Evolutionary conservation across 2,888 invertebrate species (phyloP), one percentile per base, ranked within the genome.

Genomic region (Dastarcus helophoroides): DNA sequence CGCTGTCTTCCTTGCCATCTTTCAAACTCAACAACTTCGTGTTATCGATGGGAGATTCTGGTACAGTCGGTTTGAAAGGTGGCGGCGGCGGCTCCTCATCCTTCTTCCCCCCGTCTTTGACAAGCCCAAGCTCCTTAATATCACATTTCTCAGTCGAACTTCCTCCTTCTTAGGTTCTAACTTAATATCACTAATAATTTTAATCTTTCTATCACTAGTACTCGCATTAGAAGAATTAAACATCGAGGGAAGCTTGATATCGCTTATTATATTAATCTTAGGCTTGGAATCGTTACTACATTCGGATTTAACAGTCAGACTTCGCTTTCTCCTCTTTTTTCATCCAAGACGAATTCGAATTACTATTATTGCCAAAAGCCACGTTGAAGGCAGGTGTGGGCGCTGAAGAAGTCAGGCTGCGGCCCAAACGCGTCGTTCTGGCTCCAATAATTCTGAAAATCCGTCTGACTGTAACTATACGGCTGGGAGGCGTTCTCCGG

Each of bases 1-100:
- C 83, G 48, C 81, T 80, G 43, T 80, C 83, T 54, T 80, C 79
- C 54, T 76, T 78, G 0, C 65, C 60, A 30, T 50, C 52, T 29
- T 40, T 48, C 9, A 33, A 29, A 26, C 30, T 33, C 15, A 33
- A 26, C 5, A 33, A 33, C 19, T 7, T 17, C 15, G 25, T 29
- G 26, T 24, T 33, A 13, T 33, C 30, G 15, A 21, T 26, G 4
- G 45, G 43, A 34, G 44, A 35, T 37, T 42, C 32, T 73, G 67
- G 46, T 73, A 72, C 22, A 72, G 69, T 37, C n/a, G n/a, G n/a
- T n/a, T n/a, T n/a, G n/a, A n/a, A n/a, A 8, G 29, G 26, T n/a
- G 29, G 25, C 4, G 21, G 22, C 19, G 23, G 14, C 10, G 28
- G 23, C 4, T 16, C 15, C 4, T 33, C 33, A 7, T 33, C 33